Conservation (phyloP, 2,113 vertebrate genomes). For the Hippoglossus stenolepis region DNA sequence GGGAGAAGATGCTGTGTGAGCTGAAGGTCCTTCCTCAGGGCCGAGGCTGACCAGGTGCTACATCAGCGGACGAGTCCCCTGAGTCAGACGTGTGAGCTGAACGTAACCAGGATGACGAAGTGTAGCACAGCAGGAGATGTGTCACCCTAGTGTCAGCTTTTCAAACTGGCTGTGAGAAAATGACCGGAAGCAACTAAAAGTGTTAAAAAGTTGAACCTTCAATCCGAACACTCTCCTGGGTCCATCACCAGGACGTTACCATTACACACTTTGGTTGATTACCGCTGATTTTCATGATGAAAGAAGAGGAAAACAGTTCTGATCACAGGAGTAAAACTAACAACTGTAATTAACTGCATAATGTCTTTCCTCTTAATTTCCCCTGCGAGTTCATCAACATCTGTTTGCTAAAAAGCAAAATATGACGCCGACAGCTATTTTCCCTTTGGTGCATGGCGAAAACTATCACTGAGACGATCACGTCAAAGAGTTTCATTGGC, state of each 20-base stretch:
- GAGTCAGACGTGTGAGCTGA: neutral
- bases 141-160: neutral
- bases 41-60: neutral
- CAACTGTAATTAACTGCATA: conserved; percentile 23
- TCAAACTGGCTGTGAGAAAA: no score
- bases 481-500: neutral
- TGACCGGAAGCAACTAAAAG: no score
- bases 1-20: neutral
- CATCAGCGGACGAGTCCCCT: neutral
- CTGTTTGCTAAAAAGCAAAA: conserved; percentile 6
- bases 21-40: neutral
- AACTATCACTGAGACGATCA: neutral
- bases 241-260: neutral
- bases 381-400: conserved; percentile 9
- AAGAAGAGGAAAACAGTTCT: neutral
- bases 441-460: neutral
- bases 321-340: conserved; percentile 12
- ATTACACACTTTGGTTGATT: neutral
- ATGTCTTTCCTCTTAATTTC: conserved; percentile 44
- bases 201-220: no score
- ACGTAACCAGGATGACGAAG: neutral
- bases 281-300: conserved; percentile 1
- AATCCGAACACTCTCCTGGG: no score
- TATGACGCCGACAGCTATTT: conserved; percentile 10
- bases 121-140: neutral